These are phyloP conservation scores for Tachycineta bicolor DNA, from an alignment of 2,113 vertebrate genomes.

Conservation along the genomic window DNA sequence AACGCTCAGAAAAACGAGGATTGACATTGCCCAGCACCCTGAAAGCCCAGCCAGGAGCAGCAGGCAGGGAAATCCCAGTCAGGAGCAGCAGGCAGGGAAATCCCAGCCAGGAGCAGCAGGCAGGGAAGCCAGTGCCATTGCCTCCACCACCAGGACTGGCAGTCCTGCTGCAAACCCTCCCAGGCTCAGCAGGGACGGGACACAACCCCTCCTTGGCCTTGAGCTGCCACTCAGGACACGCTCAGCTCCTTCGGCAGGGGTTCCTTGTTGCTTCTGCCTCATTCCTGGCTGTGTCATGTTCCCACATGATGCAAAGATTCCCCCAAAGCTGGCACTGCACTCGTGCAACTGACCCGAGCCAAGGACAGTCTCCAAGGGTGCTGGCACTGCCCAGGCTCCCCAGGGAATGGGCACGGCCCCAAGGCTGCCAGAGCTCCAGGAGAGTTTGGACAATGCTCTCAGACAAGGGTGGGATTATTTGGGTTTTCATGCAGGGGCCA, in stretches of 20 bases:
- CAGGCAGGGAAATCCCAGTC: no score
- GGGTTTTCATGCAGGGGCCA: neutral
- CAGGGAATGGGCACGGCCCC: neutral
- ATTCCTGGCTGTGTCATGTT: neutral
- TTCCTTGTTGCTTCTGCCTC: neutral
- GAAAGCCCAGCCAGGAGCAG: no score
- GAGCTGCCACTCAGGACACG: neutral
- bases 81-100: no score
- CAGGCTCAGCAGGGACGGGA: neutral
- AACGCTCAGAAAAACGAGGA: neutral
- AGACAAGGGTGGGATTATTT: neutral
- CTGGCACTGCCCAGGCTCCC: neutral
- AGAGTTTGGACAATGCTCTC: fast-evolving
- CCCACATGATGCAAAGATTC: neutral
- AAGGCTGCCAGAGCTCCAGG: neutral
- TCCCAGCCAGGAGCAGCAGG: no score
- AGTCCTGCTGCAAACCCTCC: neutral
- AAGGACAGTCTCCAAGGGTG: neutral
- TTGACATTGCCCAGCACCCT: neutral
- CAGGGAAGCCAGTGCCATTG: neutral
- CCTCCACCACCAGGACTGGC: neutral
- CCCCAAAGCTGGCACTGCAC: neutral
- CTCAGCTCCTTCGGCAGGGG: neutral
- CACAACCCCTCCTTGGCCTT: neutral
- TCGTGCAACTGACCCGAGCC: fast-evolving